Percentiles rank a stretch among this genome's conserved stretches.
phyloP scores from a whole-genome alignment of 1,140 invertebrate genomes.

The Chionoecetes opilio region DNA sequence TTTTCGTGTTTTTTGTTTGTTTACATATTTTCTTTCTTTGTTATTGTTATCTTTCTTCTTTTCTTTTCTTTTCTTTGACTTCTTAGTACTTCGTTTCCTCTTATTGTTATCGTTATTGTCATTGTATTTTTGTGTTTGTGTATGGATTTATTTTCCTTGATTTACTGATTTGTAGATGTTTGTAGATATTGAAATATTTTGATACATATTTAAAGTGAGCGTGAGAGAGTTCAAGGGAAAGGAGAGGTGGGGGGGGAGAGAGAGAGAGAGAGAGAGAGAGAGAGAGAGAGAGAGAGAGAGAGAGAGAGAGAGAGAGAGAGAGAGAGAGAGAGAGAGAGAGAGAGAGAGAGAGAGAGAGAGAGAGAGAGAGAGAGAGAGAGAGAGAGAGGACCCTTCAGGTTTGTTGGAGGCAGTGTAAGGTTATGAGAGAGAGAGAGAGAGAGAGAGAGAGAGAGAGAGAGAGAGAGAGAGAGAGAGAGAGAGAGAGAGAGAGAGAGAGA shows the following conservation, averaged over 20 bases:
- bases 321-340: no score
- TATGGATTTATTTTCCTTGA: background rate
- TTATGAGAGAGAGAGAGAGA: no score
- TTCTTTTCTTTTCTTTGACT: background rate
- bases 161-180: background rate
- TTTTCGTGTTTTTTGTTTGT: background rate
- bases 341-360: no score
- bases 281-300: background rate
- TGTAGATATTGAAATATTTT: no score
- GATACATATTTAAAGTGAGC: no score
- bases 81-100: no score
- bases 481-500: constrained; percentile 27
- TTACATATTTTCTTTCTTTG: background rate
- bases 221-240: no score
- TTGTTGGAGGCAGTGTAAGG: no score
- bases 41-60: background rate
- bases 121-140: background rate
- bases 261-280: constrained; percentile 27
- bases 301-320: no score
- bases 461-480: background rate
- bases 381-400: no score
- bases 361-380: no score
- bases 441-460: no score
- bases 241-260: background rate
- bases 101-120: background rate